Evolutionary conservation across 2,888 invertebrate genomes (phyloP), one percentile per base, ranked within the genome.

Genomic region (Ennomos fuscantarius): DNA sequence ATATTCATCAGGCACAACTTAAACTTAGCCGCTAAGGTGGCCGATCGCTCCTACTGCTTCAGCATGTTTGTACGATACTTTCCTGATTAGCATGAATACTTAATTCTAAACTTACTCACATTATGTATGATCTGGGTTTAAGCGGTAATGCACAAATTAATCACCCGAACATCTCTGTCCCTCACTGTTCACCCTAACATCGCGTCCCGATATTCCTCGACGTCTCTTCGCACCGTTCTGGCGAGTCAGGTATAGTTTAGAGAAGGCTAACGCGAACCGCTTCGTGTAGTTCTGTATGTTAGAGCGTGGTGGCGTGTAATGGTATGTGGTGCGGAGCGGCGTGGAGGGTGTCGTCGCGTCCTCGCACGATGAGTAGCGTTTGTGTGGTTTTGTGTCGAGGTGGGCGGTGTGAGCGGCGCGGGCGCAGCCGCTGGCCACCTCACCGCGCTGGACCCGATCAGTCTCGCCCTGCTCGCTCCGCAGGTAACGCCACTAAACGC

Each of bases 351-450:
- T 68, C 69, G 73, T 73, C 68, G 62, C 63, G 78, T 74, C 79
- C 82, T 81, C 84, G 87, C 89, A 89, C 89, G 87, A 87, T 89
- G 84, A 91, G 90, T 91, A 91, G 89, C 89, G 90, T 90, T 87
- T 90, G 89, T 92, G 89, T 91, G 90, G 89, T 91, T 89, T 86
- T 93, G 93, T 93, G 92, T 92, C 86, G 93, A 93, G 93, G 93
- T 93, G 90, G 93, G 93, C 83, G 93, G 93, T 88, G 84, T 93
- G 89, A 88, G 90, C 89, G 90, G 90, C 82, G 86, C 92, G 81
- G 89, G 89, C 76, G 93, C 92, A 76, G 92, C 92, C 72, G 89
- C 92, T 79, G 84, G 92, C 82, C 93, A 93, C 85, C 92, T 92
- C 87, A 84, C 93, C 81, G 93, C 92, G 81, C 86, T 93, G 87